A percentile compares a stretch with the other conserved stretches of the same genome.
phyloP scores from a whole-genome alignment of 2,113 vertebrate species.

The Rynchops niger region DNA sequence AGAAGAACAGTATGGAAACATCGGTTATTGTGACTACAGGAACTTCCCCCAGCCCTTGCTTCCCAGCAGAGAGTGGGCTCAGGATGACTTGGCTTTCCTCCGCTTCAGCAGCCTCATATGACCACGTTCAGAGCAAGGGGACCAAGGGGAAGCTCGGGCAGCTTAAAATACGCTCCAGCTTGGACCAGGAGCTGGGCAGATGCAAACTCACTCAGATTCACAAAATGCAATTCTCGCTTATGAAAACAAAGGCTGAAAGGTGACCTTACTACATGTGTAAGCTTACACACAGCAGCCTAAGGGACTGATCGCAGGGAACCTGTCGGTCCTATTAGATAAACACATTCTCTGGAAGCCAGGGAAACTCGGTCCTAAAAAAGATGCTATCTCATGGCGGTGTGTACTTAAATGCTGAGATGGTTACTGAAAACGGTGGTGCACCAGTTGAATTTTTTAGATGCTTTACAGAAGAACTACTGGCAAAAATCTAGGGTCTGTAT shows the following conservation, averaged over 20 bases:
- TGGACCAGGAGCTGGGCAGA: background rate
- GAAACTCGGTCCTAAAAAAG: background rate
- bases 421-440: background rate
- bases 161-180: background rate
- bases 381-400: background rate
- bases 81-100: background rate
- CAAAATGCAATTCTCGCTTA: background rate
- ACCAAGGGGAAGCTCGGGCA: background rate
- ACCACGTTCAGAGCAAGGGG: background rate
- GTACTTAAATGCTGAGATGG: background rate
- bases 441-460: background rate
- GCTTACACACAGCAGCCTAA: background rate
- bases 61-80: background rate
- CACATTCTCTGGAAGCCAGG: background rate
- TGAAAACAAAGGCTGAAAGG: background rate
- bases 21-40: background rate
- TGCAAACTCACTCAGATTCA: background rate
- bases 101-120: background rate
- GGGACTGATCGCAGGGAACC: background rate
- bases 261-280: background rate
- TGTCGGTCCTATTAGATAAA: background rate
- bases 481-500: background rate
- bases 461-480: background rate
- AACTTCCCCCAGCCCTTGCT: background rate
- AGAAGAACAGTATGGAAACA: background rate